Evolutionary conservation across 2,888 invertebrate genomes (phyloP).

Genomic region (Scotopteryx bipunctaria): DNA sequence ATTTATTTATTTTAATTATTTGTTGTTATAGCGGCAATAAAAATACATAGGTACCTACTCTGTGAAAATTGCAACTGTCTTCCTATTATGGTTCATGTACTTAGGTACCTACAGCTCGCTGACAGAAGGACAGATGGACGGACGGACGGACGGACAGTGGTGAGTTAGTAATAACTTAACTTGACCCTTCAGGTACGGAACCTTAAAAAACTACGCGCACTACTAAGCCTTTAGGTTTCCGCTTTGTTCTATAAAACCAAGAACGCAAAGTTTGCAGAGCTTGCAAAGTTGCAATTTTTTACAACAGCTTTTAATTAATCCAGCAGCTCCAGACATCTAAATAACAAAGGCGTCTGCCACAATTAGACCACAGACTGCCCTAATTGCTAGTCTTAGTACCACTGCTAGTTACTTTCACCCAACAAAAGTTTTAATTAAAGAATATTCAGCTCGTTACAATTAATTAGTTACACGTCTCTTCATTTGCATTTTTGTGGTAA

Average conservation of each 20-base stretch:
- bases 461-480: constrained; percentile 1
- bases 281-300: constrained; percentile 16
- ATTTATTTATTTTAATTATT: too few relatives aligned
- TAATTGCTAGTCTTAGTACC: constrained; percentile 29
- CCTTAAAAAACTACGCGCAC: too few relatives aligned
- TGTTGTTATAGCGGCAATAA: too few relatives aligned
- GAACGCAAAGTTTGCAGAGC: neutral
- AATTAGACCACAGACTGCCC: constrained; percentile 27
- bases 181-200: too few relatives aligned
- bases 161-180: too few relatives aligned
- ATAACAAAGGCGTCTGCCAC: constrained; percentile 33
- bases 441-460: constrained; percentile 14
- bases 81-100: too few relatives aligned
- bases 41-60: too few relatives aligned
- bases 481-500: constrained; percentile 15
- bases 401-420: constrained; percentile 18
- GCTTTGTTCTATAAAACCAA: constrained; percentile 7
- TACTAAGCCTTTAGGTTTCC: neutral
- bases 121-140: too few relatives aligned
- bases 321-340: constrained; percentile 28
- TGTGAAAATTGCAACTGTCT: too few relatives aligned
- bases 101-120: too few relatives aligned
- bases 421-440: constrained; percentile 26
- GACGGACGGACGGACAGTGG: too few relatives aligned
- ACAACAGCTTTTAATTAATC: constrained; percentile 28